These are phyloP conservation scores for Salarias fasciatus DNA, from an alignment of 2,797 vertebrate species.

Conservation along the genomic window DNA sequence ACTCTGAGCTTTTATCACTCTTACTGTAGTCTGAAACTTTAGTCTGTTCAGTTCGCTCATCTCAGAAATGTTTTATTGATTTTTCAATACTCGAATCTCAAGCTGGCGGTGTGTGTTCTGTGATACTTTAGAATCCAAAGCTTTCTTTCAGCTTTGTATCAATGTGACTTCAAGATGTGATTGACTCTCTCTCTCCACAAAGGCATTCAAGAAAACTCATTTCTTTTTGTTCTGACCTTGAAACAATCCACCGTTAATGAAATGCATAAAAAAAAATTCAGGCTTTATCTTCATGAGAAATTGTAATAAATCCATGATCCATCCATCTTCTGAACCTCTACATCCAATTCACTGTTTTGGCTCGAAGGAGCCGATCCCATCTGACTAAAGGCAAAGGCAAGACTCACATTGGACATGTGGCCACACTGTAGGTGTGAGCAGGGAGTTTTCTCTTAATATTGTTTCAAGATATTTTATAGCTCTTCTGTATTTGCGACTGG, in stretches of 20 bases:
- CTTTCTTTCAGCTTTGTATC: conserved; percentile 16
- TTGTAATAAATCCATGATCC: too few relatives aligned
- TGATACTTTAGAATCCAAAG: conserved; percentile 24
- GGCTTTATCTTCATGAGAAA: conserved; percentile 4
- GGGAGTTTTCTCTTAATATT: too few relatives aligned
- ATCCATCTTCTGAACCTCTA: too few relatives aligned
- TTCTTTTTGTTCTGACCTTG: conserved; percentile 13
- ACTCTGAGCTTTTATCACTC: neutral
- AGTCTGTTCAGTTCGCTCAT: conserved; percentile 8
- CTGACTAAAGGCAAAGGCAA: too few relatives aligned
- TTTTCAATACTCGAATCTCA: conserved; percentile 18
- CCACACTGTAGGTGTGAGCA: too few relatives aligned
- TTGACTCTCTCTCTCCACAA: conserved; percentile 7
- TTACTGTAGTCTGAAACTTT: conserved; percentile 8
- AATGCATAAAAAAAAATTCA: too few relatives aligned
- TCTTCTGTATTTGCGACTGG: too few relatives aligned
- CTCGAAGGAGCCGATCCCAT: too few relatives aligned
- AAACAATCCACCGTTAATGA: conserved; percentile 1
- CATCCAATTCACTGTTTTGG: too few relatives aligned
- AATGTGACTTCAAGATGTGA: conserved; percentile 31
- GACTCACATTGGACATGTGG: too few relatives aligned
- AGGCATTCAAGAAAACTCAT: too few relatives aligned
- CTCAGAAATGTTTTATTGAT: conserved; percentile 10
- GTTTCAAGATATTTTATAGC: too few relatives aligned
- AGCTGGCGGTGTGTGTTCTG: conserved; percentile 12